Conservation (phyloP, 1,140 invertebrate species). For the Apis cerana region DNA sequence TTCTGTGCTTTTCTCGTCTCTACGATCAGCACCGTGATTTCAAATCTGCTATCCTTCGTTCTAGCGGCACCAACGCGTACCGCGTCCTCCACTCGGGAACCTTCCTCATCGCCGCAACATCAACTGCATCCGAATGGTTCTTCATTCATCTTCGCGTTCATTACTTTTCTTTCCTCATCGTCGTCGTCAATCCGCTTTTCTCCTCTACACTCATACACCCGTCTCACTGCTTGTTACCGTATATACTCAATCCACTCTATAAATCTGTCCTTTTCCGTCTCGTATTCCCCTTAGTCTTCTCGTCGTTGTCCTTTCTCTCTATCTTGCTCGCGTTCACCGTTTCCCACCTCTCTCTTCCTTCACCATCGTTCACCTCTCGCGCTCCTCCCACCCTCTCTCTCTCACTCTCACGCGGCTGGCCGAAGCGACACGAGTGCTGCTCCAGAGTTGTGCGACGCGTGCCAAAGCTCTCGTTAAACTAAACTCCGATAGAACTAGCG, state of each 20-base stretch:
- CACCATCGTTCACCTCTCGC: conserved; percentile 15
- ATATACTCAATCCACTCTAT: conserved; percentile 1
- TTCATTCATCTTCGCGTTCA: conserved; percentile 43
- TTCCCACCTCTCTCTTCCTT: not conserved
- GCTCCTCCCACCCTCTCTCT: conserved; percentile 37
- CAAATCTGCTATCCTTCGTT: conserved; percentile 25
- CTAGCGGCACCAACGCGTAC: conserved; percentile 23
- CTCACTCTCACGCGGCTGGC: conserved; percentile 44
- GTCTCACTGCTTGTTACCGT: conserved; percentile 12
- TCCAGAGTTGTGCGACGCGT: conserved; percentile 67
- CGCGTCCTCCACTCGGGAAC: conserved; percentile 6
- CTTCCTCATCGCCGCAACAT: conserved; percentile 14
- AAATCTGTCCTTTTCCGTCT: not conserved
- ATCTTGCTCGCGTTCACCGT: not conserved
- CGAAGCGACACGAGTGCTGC: conserved; percentile 61
- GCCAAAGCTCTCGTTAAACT: conserved; percentile 64
- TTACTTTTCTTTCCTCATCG: conserved; percentile 6
- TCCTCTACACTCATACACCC: conserved; percentile 39
- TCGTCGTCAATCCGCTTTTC: conserved; percentile 16
- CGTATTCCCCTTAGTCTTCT: not conserved
- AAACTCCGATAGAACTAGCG: conserved; percentile 76
- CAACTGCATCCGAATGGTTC: conserved; percentile 10
- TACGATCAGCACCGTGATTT: conserved; percentile 3
- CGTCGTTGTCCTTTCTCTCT: not conserved
- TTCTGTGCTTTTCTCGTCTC: conserved; percentile 2